Evolutionary conservation across 2,797 vertebrate species (phyloP).

Genomic region (Hippopotamyrus pictus): DNA sequence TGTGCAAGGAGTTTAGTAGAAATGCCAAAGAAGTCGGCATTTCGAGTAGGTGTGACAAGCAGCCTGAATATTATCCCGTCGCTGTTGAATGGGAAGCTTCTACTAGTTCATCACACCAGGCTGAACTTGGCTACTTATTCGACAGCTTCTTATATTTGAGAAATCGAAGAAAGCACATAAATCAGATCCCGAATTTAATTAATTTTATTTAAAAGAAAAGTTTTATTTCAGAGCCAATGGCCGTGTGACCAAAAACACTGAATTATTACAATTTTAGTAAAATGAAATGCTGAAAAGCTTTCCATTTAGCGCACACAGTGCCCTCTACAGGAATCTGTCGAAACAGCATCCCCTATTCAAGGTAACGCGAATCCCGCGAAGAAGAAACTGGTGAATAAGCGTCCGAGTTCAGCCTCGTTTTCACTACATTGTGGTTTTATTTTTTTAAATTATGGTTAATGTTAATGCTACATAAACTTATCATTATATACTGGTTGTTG

Average conservation of each 20-base stretch:
- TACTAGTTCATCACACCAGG: background rate
- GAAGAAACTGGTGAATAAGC: too few species aligned
- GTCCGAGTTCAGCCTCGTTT: too few species aligned
- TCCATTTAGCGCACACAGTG: background rate
- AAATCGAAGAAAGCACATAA: background rate
- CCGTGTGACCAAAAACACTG: background rate
- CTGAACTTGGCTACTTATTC: background rate
- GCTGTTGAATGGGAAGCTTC: background rate
- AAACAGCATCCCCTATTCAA: background rate
- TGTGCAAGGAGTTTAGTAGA: background rate
- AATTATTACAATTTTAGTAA: background rate
- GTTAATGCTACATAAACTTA: background rate
- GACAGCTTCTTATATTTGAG: background rate
- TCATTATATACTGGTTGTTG: background rate
- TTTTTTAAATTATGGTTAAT: too few species aligned
- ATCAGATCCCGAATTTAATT: background rate
- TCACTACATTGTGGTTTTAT: too few species aligned
- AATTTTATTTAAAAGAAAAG: background rate
- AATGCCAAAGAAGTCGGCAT: background rate
- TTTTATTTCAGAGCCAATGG: background rate
- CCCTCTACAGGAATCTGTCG: background rate
- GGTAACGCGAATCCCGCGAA: background rate
- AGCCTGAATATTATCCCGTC: background rate
- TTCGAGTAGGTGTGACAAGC: background rate
- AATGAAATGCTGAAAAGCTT: background rate